Conservation (phyloP, 2,797 vertebrate genomes). For the Acanthurus tractus region DNA sequence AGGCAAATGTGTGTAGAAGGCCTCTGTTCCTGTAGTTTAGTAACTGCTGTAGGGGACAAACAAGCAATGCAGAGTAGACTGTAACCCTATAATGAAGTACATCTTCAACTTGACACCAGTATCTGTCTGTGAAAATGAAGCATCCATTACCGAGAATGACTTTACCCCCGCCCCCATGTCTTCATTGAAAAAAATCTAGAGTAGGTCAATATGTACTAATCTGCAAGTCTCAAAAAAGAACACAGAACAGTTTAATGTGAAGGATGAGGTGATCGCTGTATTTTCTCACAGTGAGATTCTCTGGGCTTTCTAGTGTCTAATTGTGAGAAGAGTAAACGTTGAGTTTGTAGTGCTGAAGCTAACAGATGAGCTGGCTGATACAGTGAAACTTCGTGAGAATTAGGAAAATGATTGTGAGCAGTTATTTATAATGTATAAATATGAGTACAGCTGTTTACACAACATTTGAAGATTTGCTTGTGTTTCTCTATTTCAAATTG, state of each 20-base stretch:
- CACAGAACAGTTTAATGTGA: not conserved
- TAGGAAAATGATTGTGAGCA: not conserved
- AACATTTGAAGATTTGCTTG: not conserved
- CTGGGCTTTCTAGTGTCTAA: not conserved
- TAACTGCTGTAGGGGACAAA: slow-evolving; percentile 30
- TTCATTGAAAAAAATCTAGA: slow-evolving; percentile 38
- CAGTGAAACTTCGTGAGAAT: not conserved
- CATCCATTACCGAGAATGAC: slow-evolving; percentile 37
- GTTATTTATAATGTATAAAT: not conserved
- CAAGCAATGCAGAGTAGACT: slow-evolving; percentile 45
- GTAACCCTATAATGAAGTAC: slow-evolving; percentile 50
- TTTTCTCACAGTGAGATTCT: slow-evolving; percentile 2
- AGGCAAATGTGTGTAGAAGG: slow-evolving; percentile 39
- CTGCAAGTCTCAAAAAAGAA: not conserved
- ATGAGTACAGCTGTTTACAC: not conserved
- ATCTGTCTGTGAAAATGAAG: slow-evolving; percentile 40
- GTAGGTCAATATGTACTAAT: not conserved
- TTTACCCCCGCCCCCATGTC: slow-evolving; percentile 4
- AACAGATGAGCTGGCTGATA: not conserved
- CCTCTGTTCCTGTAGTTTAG: slow-evolving; percentile 7
- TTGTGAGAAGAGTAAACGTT: not conserved
- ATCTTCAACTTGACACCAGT: slow-evolving; percentile 54
- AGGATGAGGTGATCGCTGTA: not conserved
- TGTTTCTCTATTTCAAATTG: not conserved
- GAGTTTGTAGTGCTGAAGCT: not conserved